A percentile compares a stretch with the other conserved stretches of the same genome.
phyloP scores from a whole-genome alignment of 2,113 vertebrate genomes.

The Oophaga pumilio region DNA sequence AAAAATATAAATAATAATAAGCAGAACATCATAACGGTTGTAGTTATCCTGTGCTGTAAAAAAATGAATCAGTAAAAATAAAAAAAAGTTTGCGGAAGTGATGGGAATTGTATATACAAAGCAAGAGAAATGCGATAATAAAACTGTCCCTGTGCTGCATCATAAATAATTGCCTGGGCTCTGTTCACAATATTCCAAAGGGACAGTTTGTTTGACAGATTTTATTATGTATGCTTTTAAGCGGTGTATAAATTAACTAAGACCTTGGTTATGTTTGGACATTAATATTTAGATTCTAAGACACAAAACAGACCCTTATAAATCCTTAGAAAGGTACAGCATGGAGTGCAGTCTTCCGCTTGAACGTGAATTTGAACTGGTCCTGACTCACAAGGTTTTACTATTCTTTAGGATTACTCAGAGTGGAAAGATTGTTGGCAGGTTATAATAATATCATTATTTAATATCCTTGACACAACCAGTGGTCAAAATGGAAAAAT shows the following conservation, averaged over 20 bases:
- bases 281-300: constrained; percentile 23
- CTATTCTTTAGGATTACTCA: constrained; percentile 11
- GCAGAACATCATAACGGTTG: neutral
- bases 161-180: constrained; percentile 34
- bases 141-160: constrained; percentile 15
- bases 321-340: neutral
- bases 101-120: neutral
- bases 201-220: constrained; percentile 23
- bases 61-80: neutral
- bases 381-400: neutral
- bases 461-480: constrained; percentile 6
- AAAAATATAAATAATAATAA: neutral
- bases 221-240: constrained; percentile 43
- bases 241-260: constrained; percentile 33
- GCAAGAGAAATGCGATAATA: constrained; percentile 16
- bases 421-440: constrained; percentile 2
- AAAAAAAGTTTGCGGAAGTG: neutral
- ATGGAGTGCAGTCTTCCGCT: neutral
- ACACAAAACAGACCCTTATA: constrained; percentile 2
- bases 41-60: neutral
- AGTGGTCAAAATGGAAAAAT: constrained; percentile 5
- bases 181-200: constrained; percentile 24
- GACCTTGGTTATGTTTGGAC: constrained; percentile 27
- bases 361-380: neutral
- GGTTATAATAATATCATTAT: neutral